A percentile compares a stretch with the other conserved stretches of the same genome.
Evolutionary conservation across 1,140 invertebrate genomes (phyloP).

Genomic region (Temnothorax nylanderi): DNA sequence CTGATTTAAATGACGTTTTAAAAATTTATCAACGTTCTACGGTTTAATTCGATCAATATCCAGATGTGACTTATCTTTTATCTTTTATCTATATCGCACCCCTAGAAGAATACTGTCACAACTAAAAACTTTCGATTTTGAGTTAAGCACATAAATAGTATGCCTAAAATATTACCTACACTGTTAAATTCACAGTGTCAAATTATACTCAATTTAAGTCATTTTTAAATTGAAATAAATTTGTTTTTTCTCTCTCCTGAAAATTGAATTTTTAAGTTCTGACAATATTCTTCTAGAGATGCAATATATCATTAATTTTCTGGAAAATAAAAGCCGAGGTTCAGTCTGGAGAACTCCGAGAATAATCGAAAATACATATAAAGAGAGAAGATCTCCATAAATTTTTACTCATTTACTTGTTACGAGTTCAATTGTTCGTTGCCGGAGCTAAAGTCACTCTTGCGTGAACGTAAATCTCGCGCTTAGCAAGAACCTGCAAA

Average conservation of each 20-base stretch:
- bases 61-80: too few relatives aligned
- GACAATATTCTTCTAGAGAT: too few relatives aligned
- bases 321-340: neutral
- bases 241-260: too few relatives aligned
- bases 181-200: too few relatives aligned
- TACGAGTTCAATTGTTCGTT: neutral
- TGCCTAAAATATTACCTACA: too few relatives aligned
- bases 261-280: too few relatives aligned
- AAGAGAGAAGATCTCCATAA: neutral
- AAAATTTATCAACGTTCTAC: neutral
- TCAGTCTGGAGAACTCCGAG: neutral
- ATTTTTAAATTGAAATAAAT: too few relatives aligned
- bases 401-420: neutral
- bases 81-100: neutral
- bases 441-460: neutral
- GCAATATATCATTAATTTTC: neutral
- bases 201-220: too few relatives aligned
- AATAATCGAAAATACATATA: neutral
- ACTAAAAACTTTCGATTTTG: too few relatives aligned
- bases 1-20: neutral
- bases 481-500: neutral
- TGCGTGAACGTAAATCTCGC: slow-evolving; percentile 6
- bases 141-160: too few relatives aligned
- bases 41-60: neutral
- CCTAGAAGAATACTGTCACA: too few relatives aligned